Conservation (phyloP, 1,140 invertebrate species). For the Drosophila pseudoobscura region DNA sequence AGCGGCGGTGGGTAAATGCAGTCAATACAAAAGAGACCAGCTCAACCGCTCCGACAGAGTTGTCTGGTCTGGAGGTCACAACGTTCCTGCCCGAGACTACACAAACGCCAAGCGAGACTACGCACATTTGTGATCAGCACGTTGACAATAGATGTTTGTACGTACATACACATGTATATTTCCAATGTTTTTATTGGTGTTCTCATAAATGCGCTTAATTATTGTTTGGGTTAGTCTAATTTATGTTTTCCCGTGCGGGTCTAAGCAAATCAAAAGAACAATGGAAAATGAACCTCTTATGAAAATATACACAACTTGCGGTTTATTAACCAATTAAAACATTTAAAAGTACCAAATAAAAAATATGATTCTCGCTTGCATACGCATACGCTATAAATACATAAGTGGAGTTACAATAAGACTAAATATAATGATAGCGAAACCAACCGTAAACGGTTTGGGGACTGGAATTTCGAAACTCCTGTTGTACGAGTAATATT, state of each 20-base stretch:
- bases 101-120: too few species aligned
- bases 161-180: slow-evolving; percentile 33
- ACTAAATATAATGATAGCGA: too few species aligned
- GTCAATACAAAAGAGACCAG: slow-evolving; percentile 21
- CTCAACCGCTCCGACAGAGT: slow-evolving; percentile 66
- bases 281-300: slow-evolving; percentile 35
- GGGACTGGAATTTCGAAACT: slow-evolving; percentile 37
- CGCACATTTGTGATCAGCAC: too few species aligned
- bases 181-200: slow-evolving; percentile 56
- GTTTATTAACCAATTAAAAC: slow-evolving; percentile 57
- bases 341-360: slow-evolving; percentile 50
- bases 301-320: slow-evolving; percentile 60
- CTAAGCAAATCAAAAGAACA: slow-evolving; percentile 46
- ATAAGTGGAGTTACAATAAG: too few species aligned
- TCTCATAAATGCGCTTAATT: slow-evolving; percentile 64
- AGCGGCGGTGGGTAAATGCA: slow-evolving; percentile 34
- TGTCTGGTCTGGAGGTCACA: slow-evolving; percentile 86
- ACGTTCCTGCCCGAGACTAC: too few species aligned
- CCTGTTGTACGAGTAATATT: slow-evolving; percentile 24
- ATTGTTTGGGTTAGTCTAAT: slow-evolving; percentile 37
- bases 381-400: too few species aligned
- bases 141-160: too few species aligned
- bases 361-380: slow-evolving; percentile 25
- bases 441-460: slow-evolving; percentile 50
- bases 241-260: slow-evolving; percentile 40